Conservation (phyloP, 2,888 invertebrate species). For the Brachylomia viminalis region DNA sequence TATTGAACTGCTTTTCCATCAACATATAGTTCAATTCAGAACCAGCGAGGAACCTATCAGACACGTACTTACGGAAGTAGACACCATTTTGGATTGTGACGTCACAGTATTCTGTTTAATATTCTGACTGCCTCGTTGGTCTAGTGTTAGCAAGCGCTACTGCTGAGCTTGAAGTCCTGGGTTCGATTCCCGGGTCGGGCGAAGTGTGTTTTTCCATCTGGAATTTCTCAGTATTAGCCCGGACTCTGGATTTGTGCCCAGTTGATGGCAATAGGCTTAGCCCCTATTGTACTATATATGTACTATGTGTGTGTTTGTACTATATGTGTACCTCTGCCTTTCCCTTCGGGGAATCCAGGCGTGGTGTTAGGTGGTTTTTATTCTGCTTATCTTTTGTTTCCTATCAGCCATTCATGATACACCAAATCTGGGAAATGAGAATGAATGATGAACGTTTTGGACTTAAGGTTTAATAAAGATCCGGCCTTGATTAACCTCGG, state of each 20-base stretch:
- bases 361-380: no score
- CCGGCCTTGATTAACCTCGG: constrained; percentile 28
- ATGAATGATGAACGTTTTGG: constrained; percentile 17
- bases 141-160: background rate
- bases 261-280: no score
- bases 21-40: background rate
- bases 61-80: no score
- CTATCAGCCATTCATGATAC: background rate
- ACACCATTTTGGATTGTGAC: background rate
- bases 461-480: constrained; percentile 27
- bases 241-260: no score
- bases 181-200: background rate
- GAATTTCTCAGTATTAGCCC: no score
- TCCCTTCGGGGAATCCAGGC: no score
- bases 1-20: background rate
- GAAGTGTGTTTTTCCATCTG: no score
- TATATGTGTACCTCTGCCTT: no score
- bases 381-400: no score
- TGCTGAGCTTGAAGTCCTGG: background rate
- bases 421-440: constrained; percentile 10
- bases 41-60: background rate
- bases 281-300: no score
- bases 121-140: background rate
- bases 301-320: no score
- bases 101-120: background rate